Evolutionary conservation across 1,140 invertebrate species (phyloP), one percentile per base, ranked within the genome.

Genomic region (Hestina assimilis): DNA sequence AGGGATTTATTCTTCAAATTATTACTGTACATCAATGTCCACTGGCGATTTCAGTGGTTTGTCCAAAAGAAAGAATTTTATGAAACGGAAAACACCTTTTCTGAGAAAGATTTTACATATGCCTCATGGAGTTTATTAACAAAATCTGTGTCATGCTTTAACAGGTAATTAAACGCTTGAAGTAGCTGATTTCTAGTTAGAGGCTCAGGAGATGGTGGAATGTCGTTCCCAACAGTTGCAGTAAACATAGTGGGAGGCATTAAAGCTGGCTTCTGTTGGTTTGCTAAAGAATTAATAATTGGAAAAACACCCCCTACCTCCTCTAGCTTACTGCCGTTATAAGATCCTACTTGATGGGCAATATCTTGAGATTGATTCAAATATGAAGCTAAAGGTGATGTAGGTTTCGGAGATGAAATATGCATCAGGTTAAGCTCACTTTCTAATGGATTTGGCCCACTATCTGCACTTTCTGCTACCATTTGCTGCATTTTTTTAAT

Each of bases 81-180:
- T 72, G 81, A 84, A 43, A 85, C 83, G 61, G 87, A 89, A 65
- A 92, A 92, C 17, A 93, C 89, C 69, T 93, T 93, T 77, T 95
- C 93, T 68, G 93, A 91, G 72, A 95, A 94, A 8, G 94, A 95
- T 84, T 96, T 95, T 0, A 96, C 92, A 79, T 97, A 97, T 41
- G 95, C 96, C 89, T 97, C 95, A 82, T 97, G 96, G 48, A 97
- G 89, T 83, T 95, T 96, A 66, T 92, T 93, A 5, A 96, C 91
- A 88, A 97, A 97, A 62, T 95, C 94, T 6, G 93, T 89, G 84
- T 97, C 96, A 85, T 95, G 95, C 86, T 95, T 95, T 19, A 97
- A 89, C 46, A 98, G 90, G 89, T 97, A 95, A 69, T 93, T 92
- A 59, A 97, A 92, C 41, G 96, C 95, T 89, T 97, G 96, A 28